These are phyloP conservation scores for Drosophila pseudotalamancana DNA, from an alignment of 2,888 invertebrate genomes.

Conservation along the genomic window DNA sequence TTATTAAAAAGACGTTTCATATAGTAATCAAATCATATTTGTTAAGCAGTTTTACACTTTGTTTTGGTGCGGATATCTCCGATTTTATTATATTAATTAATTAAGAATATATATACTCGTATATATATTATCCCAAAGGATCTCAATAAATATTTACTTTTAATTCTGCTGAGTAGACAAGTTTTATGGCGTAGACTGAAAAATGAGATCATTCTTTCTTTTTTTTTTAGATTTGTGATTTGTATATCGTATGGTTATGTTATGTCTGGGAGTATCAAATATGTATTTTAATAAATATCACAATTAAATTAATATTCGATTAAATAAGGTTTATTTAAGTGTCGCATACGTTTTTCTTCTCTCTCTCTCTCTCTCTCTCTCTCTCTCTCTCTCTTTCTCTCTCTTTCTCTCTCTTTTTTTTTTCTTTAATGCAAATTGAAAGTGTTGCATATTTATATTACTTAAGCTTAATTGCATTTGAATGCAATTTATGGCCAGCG, in stretches of 20 bases:
- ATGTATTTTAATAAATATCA: too few species aligned
- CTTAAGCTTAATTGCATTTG: slow-evolving; percentile 29
- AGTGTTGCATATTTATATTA: background rate
- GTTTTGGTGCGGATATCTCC: slow-evolving; percentile 39
- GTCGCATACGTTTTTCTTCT: background rate
- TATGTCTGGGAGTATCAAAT: too few species aligned
- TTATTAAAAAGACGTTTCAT: slow-evolving; percentile 16
- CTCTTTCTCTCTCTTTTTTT: background rate
- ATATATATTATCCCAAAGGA: background rate
- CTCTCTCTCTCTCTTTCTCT: background rate
- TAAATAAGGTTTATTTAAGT: background rate
- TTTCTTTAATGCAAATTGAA: background rate
- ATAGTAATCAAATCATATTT: slow-evolving; percentile 51
- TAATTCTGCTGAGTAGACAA: slow-evolving; percentile 13
- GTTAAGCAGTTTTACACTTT: slow-evolving; percentile 38
- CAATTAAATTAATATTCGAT: too few species aligned
- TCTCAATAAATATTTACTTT: slow-evolving; percentile 28
- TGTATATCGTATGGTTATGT: too few species aligned
- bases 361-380: background rate
- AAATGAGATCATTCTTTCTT: background rate
- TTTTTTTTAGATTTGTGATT: background rate
- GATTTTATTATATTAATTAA: slow-evolving; percentile 31
- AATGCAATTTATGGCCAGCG: slow-evolving; percentile 25
- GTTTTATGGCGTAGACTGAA: background rate
- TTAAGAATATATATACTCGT: too few species aligned